Evolutionary conservation across 2,797 vertebrate genomes (phyloP), one percentile per base, ranked within the genome.

Genomic region (Catharus ustulatus): DNA sequence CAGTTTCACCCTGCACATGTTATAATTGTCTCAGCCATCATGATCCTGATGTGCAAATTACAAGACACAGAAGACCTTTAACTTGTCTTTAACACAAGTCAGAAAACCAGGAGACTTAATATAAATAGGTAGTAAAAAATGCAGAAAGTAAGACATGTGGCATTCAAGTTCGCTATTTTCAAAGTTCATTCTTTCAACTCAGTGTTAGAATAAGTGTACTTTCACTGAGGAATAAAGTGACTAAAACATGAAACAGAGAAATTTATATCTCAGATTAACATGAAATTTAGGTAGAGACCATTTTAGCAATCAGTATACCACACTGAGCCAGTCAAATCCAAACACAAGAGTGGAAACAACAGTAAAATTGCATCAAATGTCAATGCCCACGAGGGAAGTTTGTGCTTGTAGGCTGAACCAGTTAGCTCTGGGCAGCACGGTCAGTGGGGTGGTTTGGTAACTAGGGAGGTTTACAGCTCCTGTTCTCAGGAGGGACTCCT

Each of bases 361-460:
- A 87, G 64, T 18, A 80, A 55, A 59, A 77, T 15, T 43, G 22
- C 32, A 82, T 32, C n/a, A 79, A 88, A 36, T 19, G 14, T 19
- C 59, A 52, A 43, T 1, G 15, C 5, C 22, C 12, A 46, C 5
- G 5, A 1, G 20, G 79, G 30, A 83, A 48, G 57, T 34, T 61
- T 1, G 2, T 26, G 32, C 13, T 69, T 48, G 30, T 4, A 5
- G 69, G 46, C n/a, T 43, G 57, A 79, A 76, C 20, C 11, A 6
- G 24, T 54, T 11, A 62, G 55, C 19, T 66, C 67, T 45, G 32
- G 36, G 29, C 40, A 83, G 24, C 49, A 38, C 0, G 0, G 32
- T 10, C 26, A 49, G 48, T 0, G 1, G 55, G 23, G 32, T 49
- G 26, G 29, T 64, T 63, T 67, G 36, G 9, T 23, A 78, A 63